phyloP scores from a whole-genome alignment of 2,113 vertebrate species.

The Chelonoidis abingdonii region DNA sequence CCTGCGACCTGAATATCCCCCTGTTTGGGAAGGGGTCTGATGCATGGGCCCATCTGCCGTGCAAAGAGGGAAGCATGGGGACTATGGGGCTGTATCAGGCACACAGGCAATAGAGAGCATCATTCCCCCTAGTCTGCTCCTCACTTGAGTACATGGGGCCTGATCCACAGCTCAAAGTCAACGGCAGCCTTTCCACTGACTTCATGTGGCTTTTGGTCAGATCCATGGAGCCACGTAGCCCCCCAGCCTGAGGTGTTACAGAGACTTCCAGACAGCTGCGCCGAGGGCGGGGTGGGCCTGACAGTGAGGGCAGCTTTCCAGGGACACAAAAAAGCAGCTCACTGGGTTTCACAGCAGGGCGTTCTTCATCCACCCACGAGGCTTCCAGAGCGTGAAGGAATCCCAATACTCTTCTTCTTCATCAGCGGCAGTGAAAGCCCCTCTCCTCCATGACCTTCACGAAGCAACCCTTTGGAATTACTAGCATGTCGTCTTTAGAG shows the following conservation, averaged over 20 bases:
- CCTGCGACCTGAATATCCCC: rapidly evolving
- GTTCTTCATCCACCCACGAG: background rate
- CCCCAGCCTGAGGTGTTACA: background rate
- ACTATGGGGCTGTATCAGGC: background rate
- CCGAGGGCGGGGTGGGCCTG: background rate
- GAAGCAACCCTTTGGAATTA: rapidly evolving
- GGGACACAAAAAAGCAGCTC: background rate
- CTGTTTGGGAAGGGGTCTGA: background rate
- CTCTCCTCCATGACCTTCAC: background rate
- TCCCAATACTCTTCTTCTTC: background rate
- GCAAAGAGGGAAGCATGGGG: background rate
- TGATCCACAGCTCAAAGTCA: background rate
- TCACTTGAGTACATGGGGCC: no score
- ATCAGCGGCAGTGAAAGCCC: rapidly evolving
- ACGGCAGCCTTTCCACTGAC: background rate
- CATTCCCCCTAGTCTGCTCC: no score
- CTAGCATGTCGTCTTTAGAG: background rate
- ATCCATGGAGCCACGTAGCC: rapidly evolving
- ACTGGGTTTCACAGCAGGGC: background rate
- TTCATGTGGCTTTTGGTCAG: background rate
- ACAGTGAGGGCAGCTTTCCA: rapidly evolving
- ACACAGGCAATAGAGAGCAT: no score
- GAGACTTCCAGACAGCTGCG: background rate
- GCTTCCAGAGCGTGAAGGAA: background rate
- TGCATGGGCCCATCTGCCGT: background rate